Conservation (phyloP, 2,113 vertebrate species). For the Oenanthe melanoleuca region DNA sequence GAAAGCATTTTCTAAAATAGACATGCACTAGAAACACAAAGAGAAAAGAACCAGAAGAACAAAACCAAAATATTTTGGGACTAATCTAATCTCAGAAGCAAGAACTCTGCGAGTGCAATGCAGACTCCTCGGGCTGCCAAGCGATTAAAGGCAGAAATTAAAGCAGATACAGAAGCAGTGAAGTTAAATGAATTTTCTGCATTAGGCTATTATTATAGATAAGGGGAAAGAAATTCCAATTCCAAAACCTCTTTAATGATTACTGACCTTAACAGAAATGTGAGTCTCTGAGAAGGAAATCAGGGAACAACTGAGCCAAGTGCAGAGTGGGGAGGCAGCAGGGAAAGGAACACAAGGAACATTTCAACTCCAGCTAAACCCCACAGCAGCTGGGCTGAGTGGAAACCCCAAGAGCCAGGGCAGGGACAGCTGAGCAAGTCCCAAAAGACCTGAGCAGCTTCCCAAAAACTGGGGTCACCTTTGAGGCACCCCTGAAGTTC, state of each 20-base stretch:
- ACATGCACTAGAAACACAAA: not conserved
- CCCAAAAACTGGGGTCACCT: not conserved
- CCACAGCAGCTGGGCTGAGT: not conserved
- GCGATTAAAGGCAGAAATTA: conserved; percentile 19
- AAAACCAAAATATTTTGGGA: not conserved
- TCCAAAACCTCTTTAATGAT: not conserved
- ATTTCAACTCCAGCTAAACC: not conserved
- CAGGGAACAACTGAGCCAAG: not conserved
- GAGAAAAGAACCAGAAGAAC: not conserved
- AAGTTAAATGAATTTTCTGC: conserved; percentile 14
- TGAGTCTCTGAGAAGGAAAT: not conserved
- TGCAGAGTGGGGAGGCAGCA: not conserved
- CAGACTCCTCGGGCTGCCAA: not conserved
- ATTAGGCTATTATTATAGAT: not conserved
- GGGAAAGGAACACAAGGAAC: not conserved
- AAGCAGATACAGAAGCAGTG: not conserved
- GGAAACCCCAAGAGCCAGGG: not conserved
- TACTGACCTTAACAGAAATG: not conserved
- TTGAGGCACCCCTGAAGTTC: not conserved
- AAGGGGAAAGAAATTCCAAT: not conserved
- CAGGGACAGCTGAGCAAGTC: not conserved
- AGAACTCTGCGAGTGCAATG: not conserved
- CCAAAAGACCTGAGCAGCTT: not conserved
- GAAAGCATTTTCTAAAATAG: not conserved
- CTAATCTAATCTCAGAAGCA: not conserved